Evolutionary conservation across 2,113 vertebrate species (phyloP), one percentile per base, ranked within the genome.

Genomic region (Telmatochromis sp.): DNA sequence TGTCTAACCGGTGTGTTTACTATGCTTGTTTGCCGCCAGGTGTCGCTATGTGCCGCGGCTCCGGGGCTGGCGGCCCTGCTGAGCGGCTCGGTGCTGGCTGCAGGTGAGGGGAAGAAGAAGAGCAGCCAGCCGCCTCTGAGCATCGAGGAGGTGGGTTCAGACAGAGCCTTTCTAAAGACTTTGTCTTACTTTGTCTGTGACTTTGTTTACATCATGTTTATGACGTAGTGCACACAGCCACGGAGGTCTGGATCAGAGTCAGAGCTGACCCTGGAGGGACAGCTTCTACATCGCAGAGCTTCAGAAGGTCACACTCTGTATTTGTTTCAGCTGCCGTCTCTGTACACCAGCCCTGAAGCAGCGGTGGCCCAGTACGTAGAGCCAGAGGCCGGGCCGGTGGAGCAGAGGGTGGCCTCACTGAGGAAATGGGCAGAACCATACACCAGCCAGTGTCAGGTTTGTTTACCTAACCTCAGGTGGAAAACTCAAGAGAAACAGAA

Each of bases 371-470:
- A 86, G n/a, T 95, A 92, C 73, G 95, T 92, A 93, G 97, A 98
- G 89, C 93, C 94, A 1, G 92, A 96, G 86, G 95, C 92, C 37
- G 97, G 95, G 0, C 95, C 91, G 1, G 13, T 99, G 95, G 98
- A 99, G 93, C 95, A 98, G 91, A 95, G 92, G 8, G 94, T 98
- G 26, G 95, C 97, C 0, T 94, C 58, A 4, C 86, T 98, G 51
- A 97, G 98, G 90, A 96, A 94, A 6, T 90, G 95, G 81, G 94
- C 95, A 1, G 92, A 97, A 82, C 98, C 98, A 0, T 98, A 98
- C 55, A 95, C 96, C 5, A 86, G 65, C 89, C 96, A 96, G 97
- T 97, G 96, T 94, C 98, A 98, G 97, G 98, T 99, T 96, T 9
- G 58, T 85, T 6, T 9, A 68, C 13, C 9, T 51, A 5, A 28